Conservation (phyloP, 2,113 vertebrate species). For the Callospermophilus lateralis region DNA sequence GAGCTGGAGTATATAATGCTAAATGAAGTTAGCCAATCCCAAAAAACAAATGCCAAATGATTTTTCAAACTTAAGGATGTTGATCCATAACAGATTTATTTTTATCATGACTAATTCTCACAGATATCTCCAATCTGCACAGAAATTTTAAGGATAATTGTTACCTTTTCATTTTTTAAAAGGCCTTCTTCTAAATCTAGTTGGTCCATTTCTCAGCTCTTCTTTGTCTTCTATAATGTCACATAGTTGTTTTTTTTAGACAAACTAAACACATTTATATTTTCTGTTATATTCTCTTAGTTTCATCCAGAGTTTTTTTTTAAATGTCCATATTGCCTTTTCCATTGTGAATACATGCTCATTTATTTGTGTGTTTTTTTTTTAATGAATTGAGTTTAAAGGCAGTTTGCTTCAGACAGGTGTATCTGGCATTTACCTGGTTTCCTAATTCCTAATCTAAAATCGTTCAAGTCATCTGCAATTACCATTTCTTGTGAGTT, state of each 20-base stretch:
- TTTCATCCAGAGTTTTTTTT: background rate
- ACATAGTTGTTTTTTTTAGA: background rate
- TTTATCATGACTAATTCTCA: background rate
- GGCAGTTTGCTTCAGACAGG: background rate
- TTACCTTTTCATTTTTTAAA: background rate
- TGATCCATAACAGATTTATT: background rate
- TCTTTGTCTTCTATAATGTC: background rate
- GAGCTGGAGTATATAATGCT: too few relatives aligned
- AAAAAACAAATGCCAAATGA: too few relatives aligned
- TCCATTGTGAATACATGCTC: background rate
- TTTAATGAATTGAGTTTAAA: background rate
- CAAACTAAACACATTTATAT: background rate
- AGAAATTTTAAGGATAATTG: background rate
- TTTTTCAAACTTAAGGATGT: too few relatives aligned
- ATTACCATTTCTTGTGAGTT: background rate
- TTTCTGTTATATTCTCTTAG: background rate
- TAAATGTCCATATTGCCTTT: background rate
- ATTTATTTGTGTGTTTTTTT: background rate
- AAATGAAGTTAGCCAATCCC: too few relatives aligned
- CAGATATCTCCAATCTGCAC: background rate
- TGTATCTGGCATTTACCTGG: background rate
- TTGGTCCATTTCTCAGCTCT: background rate
- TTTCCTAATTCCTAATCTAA: background rate
- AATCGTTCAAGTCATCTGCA: background rate
- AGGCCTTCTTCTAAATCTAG: background rate